These are phyloP conservation scores for Sylvia borin DNA, from an alignment of 2,797 vertebrate genomes.

Conservation along the genomic window DNA sequence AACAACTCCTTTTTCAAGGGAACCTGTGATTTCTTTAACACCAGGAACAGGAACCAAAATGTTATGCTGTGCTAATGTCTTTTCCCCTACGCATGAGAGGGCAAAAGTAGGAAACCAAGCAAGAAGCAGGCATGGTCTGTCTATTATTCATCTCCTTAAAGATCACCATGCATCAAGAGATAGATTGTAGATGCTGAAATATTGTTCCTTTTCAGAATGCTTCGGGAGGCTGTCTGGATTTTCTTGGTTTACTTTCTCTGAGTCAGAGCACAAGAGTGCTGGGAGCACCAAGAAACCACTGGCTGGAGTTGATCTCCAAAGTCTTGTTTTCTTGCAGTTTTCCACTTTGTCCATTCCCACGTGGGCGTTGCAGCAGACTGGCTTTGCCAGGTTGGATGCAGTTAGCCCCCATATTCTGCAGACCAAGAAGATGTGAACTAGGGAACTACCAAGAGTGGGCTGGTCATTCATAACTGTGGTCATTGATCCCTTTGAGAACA, in stretches of 20 bases:
- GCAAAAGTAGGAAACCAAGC: not conserved
- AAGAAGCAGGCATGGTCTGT: not conserved
- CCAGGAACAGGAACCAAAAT: not conserved
- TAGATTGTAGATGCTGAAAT: not conserved
- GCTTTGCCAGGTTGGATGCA: rapidly evolving
- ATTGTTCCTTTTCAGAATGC: not conserved
- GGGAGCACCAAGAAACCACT: not conserved
- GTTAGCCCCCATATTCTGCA: not conserved
- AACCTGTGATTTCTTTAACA: not conserved
- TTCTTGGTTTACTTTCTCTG: not conserved
- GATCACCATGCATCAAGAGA: rapidly evolving
- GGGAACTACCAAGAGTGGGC: not conserved
- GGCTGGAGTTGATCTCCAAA: not conserved
- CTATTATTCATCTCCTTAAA: not conserved
- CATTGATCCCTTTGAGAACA: not conserved
- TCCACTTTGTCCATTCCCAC: not conserved
- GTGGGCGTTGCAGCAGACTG: not conserved
- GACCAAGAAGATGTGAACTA: not conserved
- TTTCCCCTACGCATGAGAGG: rapidly evolving
- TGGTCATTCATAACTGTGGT: not conserved
- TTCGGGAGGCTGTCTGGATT: rapidly evolving
- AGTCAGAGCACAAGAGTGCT: not conserved
- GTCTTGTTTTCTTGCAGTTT: not conserved
- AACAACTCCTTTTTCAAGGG: slow-evolving; percentile 1
- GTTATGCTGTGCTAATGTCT: not conserved